Conservation (phyloP, 2,888 invertebrate species). For the Oxycera nigricornis region DNA sequence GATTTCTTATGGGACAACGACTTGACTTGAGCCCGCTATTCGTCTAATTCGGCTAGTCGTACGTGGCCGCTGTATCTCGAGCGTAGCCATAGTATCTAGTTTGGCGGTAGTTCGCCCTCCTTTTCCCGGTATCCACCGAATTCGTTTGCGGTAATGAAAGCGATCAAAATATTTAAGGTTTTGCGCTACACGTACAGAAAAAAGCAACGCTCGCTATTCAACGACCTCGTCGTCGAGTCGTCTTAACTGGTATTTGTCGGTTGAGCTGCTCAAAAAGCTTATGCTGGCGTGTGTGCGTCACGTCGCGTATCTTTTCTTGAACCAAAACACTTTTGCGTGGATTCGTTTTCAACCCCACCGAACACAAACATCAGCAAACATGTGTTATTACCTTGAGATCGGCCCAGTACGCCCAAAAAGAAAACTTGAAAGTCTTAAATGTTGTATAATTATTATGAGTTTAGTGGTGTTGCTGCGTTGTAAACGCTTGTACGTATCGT, state of each 20-base stretch:
- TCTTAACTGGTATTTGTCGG: not conserved
- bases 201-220: not conserved
- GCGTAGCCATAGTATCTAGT: not conserved
- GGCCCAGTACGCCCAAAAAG: not conserved
- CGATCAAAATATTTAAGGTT: slow-evolving; percentile 6
- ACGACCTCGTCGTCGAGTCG: not conserved
- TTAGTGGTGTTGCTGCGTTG: not conserved
- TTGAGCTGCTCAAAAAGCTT: not conserved
- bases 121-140: not conserved
- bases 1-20: slow-evolving; percentile 16
- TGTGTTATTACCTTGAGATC: too few relatives aligned
- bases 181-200: not conserved
- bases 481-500: not conserved
- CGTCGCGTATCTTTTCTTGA: not conserved
- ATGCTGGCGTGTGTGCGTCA: not conserved
- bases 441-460: not conserved
- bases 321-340: not conserved
- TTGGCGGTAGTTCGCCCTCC: not conserved
- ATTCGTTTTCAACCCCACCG: too few relatives aligned
- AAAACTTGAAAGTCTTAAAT: slow-evolving; percentile 4
- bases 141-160: not conserved
- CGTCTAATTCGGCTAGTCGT: too few relatives aligned
- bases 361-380: too few relatives aligned
- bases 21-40: slow-evolving; percentile 1
- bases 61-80: not conserved